phyloP scores from a whole-genome alignment of 1,140 invertebrate genomes.

The Drosophila watanabei region DNA sequence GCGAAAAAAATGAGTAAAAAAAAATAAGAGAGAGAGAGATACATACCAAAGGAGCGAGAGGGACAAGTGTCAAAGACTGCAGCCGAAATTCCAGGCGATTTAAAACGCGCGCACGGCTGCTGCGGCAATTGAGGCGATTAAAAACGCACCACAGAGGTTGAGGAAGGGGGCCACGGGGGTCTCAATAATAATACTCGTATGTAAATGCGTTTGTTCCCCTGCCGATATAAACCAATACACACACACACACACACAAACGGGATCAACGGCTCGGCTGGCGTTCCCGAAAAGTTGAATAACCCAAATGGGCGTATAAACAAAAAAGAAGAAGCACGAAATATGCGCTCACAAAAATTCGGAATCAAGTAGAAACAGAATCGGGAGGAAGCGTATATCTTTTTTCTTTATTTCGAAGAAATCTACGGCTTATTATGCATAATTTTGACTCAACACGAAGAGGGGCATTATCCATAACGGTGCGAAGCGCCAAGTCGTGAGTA shows the following conservation, averaged over 20 bases:
- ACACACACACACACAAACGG: constrained; percentile 51
- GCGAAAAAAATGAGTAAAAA: background rate
- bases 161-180: background rate
- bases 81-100: constrained; percentile 67
- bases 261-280: constrained; percentile 72
- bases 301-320: constrained; percentile 79
- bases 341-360: constrained; percentile 26
- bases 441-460: constrained; percentile 22
- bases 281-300: constrained; percentile 82
- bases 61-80: constrained; percentile 52
- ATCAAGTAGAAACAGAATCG: constrained; percentile 7
- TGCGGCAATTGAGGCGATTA: constrained; percentile 59
- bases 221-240: constrained; percentile 55
- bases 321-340: constrained; percentile 16
- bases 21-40: too few relatives aligned
- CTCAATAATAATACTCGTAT: constrained; percentile 57
- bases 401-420: constrained; percentile 29
- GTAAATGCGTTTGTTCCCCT: constrained; percentile 79
- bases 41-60: background rate
- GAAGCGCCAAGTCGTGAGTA: constrained; percentile 34
- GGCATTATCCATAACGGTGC: constrained; percentile 23
- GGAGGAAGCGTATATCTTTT: constrained; percentile 3
- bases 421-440: constrained; percentile 57
- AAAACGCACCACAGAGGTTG: constrained; percentile 24
- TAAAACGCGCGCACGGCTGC: constrained; percentile 36